Evolutionary conservation across 1,140 invertebrate genomes (phyloP), one percentile per base, ranked within the genome.

Genomic region (Ganaspis sp.): DNA sequence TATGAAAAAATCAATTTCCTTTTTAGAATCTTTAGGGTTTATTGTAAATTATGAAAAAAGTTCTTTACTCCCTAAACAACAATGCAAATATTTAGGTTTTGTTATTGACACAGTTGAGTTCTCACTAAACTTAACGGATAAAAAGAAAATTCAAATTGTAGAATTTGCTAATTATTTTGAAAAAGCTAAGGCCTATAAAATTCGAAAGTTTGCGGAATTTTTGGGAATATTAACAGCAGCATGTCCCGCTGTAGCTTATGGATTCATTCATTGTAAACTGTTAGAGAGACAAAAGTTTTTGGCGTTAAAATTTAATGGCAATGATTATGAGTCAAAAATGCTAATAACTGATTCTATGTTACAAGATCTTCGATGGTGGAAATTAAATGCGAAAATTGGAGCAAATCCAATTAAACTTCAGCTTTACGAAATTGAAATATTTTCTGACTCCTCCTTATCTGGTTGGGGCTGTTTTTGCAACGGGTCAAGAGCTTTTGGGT

Each of bases 11-110:
- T 2, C 29, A 34, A 34, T 34, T 34, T 3, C 2, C 2, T 6
- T 34, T 3, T 34, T 34, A 34, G 29, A 34, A 34, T 6, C 29
- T 3, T 34, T 34, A 34, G 29, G 29, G 6, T 34, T 34, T 34
- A 6, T 34, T 34, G 6, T 34, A 34, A 34, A 34, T 34, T 45
- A 45, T n/a, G 42, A 45, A 45, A 45, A 15, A 15, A 45, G 42
- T 45, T 45, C 42, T 1, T 45, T 45, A 45, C 4, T 45, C 15
- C 81, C 77, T 0, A 53, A 49, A 45, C 9, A 40, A 1, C 38
- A 29, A 34, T 82, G 78, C 69, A 77, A 72, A 42, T 82, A 73
- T 49, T 78, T 82, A 74, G 78, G 78, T 17, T 49, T 82, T 29
- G 19, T 69, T 42, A 70, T 82, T 19, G 54, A 82, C 29, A 40